Evolutionary conservation across 2,113 vertebrate species (phyloP).

Genomic region (Sporophila hypoxantha): DNA sequence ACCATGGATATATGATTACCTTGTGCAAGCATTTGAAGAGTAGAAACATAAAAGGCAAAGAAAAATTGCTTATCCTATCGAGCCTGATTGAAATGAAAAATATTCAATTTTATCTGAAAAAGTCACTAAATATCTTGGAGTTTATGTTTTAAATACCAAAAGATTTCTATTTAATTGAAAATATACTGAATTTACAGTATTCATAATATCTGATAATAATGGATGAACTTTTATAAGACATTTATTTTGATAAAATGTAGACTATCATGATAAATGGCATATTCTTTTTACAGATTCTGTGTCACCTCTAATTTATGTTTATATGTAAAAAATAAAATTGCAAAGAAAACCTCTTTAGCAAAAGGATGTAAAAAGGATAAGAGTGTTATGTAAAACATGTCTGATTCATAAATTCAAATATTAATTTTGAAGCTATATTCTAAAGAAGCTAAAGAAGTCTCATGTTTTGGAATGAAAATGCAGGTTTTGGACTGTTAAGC

Average conservation of each 20-base stretch:
- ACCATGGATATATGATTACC: neutral
- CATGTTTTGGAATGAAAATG: neutral
- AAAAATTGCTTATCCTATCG: neutral
- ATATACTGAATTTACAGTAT: neutral
- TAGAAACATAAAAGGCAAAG: neutral
- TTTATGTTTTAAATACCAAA: neutral
- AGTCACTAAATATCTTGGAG: neutral
- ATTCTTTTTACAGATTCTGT: neutral
- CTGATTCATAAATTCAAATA: neutral
- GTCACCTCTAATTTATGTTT: neutral
- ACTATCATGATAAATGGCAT: neutral
- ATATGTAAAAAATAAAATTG: neutral
- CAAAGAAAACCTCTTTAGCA: neutral
- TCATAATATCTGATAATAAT: neutral
- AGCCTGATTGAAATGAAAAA: neutral
- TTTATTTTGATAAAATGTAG: neutral
- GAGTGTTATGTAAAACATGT: neutral
- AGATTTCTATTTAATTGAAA: neutral
- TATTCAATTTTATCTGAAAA: neutral
- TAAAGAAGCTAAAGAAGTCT: neutral
- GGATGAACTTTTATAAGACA: neutral
- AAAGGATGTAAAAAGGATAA: neutral
- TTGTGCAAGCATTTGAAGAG: neutral
- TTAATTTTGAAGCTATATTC: neutral
- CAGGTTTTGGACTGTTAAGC: neutral